Evolutionary conservation across 2,113 vertebrate genomes (phyloP).

Genomic region (Brachypodius melanocephalos): DNA sequence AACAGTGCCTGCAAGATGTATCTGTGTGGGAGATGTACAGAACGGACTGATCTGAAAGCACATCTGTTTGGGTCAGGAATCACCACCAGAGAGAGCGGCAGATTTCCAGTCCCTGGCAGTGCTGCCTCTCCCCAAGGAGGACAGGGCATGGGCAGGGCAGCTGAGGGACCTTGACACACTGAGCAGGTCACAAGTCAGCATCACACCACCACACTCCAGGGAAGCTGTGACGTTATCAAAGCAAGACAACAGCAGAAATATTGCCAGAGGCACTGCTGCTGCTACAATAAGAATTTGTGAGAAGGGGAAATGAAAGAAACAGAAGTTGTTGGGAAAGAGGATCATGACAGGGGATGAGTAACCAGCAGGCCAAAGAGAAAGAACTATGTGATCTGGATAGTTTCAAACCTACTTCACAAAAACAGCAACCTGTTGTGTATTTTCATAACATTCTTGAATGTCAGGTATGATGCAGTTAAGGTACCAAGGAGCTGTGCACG

Average conservation of each 20-base stretch:
- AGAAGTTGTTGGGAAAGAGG: not conserved
- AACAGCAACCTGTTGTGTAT: not conserved
- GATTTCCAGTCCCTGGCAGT: not conserved
- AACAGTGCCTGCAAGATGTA: not conserved
- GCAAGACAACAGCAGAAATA: not conserved
- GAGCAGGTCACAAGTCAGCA: not conserved
- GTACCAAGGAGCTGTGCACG: not conserved
- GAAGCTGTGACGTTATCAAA: not conserved
- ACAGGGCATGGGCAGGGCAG: not conserved
- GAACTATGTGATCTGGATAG: not conserved
- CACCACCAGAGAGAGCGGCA: not conserved
- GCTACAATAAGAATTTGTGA: not conserved
- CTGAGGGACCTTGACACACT: conserved; percentile 4
- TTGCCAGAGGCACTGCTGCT: not conserved
- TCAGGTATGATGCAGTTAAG: not conserved
- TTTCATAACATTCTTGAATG: not conserved
- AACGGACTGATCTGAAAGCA: not conserved
- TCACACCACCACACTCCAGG: not conserved
- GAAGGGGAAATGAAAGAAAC: not conserved
- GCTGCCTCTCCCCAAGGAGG: not conserved
- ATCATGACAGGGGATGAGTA: not conserved
- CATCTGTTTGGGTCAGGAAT: conserved; percentile 1
- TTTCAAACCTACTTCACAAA: not conserved
- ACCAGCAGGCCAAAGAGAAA: not conserved
- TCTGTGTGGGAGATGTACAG: not conserved